Conservation (phyloP, 1,140 invertebrate genomes). For the Acyrthosiphon pisum region DNA sequence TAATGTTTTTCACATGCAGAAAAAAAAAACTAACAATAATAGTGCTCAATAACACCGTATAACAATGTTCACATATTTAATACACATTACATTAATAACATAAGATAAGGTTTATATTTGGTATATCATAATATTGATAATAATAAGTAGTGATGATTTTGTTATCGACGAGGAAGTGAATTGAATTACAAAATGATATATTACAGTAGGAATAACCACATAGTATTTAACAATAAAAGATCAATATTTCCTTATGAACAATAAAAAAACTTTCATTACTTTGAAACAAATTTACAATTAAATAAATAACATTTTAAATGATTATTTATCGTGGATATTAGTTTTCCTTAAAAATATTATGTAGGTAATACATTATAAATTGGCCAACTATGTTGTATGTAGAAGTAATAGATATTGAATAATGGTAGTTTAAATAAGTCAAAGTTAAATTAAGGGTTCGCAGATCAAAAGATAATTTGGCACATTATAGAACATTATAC, state of each 20-base stretch:
- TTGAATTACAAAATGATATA: slow-evolving; percentile 16
- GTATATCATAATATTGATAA: neutral
- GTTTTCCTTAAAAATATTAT: neutral
- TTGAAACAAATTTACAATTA: slow-evolving; percentile 12
- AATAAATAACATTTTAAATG: neutral
- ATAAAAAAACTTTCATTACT: neutral
- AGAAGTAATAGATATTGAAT: neutral
- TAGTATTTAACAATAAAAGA: neutral
- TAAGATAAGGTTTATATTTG: slow-evolving; percentile 1
- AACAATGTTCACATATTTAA: slow-evolving; percentile 1
- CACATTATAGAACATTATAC: slow-evolving; percentile 3
- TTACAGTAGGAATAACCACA: neutral
- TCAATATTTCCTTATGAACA: neutral
- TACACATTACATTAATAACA: neutral
- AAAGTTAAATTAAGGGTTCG: neutral
- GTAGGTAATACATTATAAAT: neutral
- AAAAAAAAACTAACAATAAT: slow-evolving; percentile 9
- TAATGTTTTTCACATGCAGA: neutral
- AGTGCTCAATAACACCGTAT: slow-evolving; percentile 11
- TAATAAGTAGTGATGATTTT: neutral
- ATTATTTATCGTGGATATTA: no score
- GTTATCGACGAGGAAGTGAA: neutral
- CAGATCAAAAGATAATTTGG: slow-evolving; percentile 39
- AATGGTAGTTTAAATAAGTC: neutral
- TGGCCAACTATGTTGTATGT: neutral